Evolutionary conservation across 2,888 invertebrate species (phyloP), one percentile per base, ranked within the genome.

Genomic region (Zhuqinia jingwanae): DNA sequence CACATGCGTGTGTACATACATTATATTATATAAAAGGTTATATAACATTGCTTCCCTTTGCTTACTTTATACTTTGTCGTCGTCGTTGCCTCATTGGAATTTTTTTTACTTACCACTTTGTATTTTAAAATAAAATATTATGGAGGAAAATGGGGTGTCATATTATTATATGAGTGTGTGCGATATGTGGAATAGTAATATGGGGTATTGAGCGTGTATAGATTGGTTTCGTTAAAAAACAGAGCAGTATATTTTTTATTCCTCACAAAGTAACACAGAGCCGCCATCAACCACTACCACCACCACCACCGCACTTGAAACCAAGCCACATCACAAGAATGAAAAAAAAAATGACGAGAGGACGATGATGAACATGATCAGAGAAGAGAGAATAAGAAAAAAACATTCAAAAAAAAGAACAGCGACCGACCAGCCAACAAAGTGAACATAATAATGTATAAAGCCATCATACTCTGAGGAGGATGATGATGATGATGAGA

Each of bases 41-140:
- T 65, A 65, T 36, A 36, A 36, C 3, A n/a, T n/a, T n/a, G 36
- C 8, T 36, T 36, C 5, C 36, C 36, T n/a, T n/a, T 36, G 36
- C 36, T 2, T 65, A 36, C 36, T 36, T 36, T n/a, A 56, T 50
- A 50, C n/a, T 15, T 58, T 22, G n/a, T n/a, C n/a, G n/a, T n/a
- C n/a, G 15, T 22, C 47, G 11, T 22, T 75, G 36, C 56, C 68
- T 82, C 81, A 82, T 89, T 75, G 87, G 89, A 89, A 89, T 88
- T 88, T 89, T 87, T 88, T 88, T 89, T 87, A 58, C 58, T 63
- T 70, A 86, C 56, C 58, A 73, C 73, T 82, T 60, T 82, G 53
- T 82, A 68, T 75, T 82, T 82, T 42, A 82, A 82, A 81, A 56
- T 75, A 75, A 75, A 36, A 56, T 56, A 56, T 36, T 75, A 70